Evolutionary conservation across 2,113 vertebrate genomes (phyloP), one percentile per base, ranked within the genome.

Genomic region (Piaya cayana): DNA sequence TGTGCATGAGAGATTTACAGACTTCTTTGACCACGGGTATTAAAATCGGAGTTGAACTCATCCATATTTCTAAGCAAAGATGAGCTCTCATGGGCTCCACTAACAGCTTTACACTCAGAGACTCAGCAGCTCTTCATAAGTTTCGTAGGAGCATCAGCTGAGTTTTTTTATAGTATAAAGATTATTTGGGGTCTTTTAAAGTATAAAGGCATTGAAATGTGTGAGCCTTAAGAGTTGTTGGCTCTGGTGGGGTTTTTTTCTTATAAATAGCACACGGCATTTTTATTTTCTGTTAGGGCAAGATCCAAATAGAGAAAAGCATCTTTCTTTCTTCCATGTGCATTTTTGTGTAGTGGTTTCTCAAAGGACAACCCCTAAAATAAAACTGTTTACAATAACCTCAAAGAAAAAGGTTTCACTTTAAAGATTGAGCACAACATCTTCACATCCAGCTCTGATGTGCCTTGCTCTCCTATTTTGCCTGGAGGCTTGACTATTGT

Each of bases 301-400:
- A 78, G 91, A 76, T 60, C 90, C 86, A 90, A 55, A 67, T 5
- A 59, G 56, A 83, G 42, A 60, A 83, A 76, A 91, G 37, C 62
- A 58, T 56, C 43, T 60, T 92, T 21, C 22, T 72, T 92, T 69
- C 42, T 78, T 80, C 58, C 55, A 17, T 23, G 11, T 83, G 42
- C 16, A 2, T 82, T 88, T 95, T 63, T 75, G 30, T 91, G n/a
- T 29, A 63, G 82, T 56, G 75, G 88, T 56, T 81, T 93, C 56
- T 95, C 39, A 92, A 86, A 94, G 80, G 78, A 76, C 83, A 84
- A 29, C 45, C 95, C 21, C 82, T 86, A 86, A 95, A 96, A 96
- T 80, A 94, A 95, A 82, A 74, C 64, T 88, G 60, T 88, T 90
- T 93, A 94, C 75, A 88, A 32, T 84, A 91, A 75, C 69, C 34